These are phyloP conservation scores for Anolis apletophallus DNA, from an alignment of 2,797 vertebrate species.

Conservation along the genomic window DNA sequence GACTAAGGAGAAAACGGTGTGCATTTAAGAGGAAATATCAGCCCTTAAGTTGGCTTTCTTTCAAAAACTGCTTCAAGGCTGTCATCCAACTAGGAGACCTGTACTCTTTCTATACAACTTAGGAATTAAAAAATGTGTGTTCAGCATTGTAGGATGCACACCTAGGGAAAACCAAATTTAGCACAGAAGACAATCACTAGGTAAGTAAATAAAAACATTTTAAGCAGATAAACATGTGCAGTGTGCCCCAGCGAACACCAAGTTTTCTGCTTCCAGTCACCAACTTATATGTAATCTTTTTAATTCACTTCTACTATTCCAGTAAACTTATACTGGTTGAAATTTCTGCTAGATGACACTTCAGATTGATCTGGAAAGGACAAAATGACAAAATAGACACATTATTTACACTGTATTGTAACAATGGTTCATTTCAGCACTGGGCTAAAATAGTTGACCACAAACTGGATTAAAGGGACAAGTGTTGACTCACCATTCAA, in stretches of 20 bases:
- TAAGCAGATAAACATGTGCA: background rate
- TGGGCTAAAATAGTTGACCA: background rate
- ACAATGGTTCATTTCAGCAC: background rate
- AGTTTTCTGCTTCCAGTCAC: background rate
- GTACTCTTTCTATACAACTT: background rate
- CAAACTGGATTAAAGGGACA: background rate
- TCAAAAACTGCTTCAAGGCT: background rate
- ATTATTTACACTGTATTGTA: background rate
- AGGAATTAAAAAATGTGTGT: background rate
- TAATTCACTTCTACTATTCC: background rate
- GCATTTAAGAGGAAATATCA: conserved; percentile 43
- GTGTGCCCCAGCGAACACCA: background rate
- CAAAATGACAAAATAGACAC: background rate
- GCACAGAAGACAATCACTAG: conserved; percentile 10
- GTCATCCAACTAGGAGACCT: background rate
- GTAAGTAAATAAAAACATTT: conserved; percentile 22
- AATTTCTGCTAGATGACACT: no score
- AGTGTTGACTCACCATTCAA: no score
- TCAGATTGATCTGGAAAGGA: background rate
- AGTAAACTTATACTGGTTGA: no score
- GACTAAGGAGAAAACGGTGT: background rate
- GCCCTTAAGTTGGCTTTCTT: conserved; percentile 40
- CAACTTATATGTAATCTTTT: background rate
- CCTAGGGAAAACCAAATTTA: conserved; percentile 6
- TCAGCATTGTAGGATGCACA: background rate